A percentile compares a stretch with the other conserved stretches of the same genome.
phyloP scores from a whole-genome alignment of 2,888 invertebrate genomes.

The Drosophila kanekoi region DNA sequence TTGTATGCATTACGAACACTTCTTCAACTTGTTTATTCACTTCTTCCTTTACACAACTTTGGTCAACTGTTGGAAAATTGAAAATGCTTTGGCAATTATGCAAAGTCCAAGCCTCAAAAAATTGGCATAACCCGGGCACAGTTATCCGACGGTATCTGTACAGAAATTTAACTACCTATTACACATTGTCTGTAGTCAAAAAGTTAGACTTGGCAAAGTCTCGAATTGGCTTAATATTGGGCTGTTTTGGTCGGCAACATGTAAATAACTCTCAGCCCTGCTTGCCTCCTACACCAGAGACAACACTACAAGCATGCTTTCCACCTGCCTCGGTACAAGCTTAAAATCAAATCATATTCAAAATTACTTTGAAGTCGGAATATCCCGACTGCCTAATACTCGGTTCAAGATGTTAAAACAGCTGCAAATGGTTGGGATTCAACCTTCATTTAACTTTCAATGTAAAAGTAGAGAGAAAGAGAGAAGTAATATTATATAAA shows the following conservation, averaged over 20 bases:
- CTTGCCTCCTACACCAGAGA: neutral
- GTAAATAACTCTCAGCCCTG: constrained; percentile 5
- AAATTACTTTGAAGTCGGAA: neutral
- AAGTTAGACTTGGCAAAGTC: constrained; percentile 6
- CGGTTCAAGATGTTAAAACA: neutral
- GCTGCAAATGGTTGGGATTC: too few species aligned
- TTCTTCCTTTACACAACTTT: constrained; percentile 40
- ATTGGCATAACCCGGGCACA: neutral
- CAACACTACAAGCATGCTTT: constrained; percentile 11
- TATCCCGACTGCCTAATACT: neutral
- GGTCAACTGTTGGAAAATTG: constrained; percentile 43
- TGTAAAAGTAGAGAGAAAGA: too few species aligned
- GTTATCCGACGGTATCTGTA: constrained; percentile 7
- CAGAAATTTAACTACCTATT: constrained; percentile 14
- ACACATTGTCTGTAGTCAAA: constrained; percentile 14
- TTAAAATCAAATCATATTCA: neutral
- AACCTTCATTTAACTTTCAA: too few species aligned
- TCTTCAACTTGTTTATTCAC: constrained; percentile 49
- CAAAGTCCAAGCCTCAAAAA: neutral
- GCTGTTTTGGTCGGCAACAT: neutral
- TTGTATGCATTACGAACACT: constrained; percentile 31
- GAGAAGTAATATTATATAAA: too few species aligned
- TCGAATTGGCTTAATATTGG: neutral
- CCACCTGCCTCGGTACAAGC: neutral
- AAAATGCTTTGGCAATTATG: constrained; percentile 34